These are phyloP conservation scores for Pararge aegeria DNA, from an alignment of 1,140 invertebrate genomes.

Conservation along the genomic window DNA sequence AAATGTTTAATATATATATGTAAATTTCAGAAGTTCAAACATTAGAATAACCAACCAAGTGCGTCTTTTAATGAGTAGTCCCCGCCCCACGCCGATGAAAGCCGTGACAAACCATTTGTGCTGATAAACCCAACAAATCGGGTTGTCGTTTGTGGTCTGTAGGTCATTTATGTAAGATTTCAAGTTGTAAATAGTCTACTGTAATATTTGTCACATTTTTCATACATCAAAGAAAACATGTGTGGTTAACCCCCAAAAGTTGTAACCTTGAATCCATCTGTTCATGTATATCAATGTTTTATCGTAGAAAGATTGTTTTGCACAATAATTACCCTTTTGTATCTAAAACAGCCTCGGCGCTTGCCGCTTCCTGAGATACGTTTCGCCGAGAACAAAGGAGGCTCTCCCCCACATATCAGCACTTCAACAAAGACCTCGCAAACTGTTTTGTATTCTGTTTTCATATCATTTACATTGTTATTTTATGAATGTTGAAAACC, in stretches of 20 bases:
- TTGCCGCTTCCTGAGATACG: slow-evolving; percentile 26
- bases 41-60: too few relatives aligned
- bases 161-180: too few relatives aligned
- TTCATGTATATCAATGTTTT: slow-evolving; percentile 1
- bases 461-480: slow-evolving; percentile 22
- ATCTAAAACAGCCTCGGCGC: slow-evolving; percentile 21
- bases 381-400: slow-evolving; percentile 28
- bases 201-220: too few relatives aligned
- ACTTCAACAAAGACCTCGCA: slow-evolving; percentile 20
- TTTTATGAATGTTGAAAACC: slow-evolving; percentile 22
- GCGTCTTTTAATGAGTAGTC: too few relatives aligned
- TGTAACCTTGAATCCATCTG: background rate
- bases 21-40: too few relatives aligned
- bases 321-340: slow-evolving; percentile 9
- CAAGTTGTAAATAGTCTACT: too few relatives aligned
- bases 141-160: too few relatives aligned
- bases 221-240: background rate
- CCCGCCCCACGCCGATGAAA: too few relatives aligned
- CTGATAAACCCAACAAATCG: too few relatives aligned
- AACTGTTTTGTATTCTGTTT: slow-evolving; percentile 27
- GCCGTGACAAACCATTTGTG: too few relatives aligned
- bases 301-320: slow-evolving; percentile 9
- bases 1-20: too few relatives aligned
- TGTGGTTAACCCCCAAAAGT: background rate
- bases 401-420: slow-evolving; percentile 20